phyloP scores from a whole-genome alignment of 1,140 invertebrate species.

The Atopsyche davidsoni region DNA sequence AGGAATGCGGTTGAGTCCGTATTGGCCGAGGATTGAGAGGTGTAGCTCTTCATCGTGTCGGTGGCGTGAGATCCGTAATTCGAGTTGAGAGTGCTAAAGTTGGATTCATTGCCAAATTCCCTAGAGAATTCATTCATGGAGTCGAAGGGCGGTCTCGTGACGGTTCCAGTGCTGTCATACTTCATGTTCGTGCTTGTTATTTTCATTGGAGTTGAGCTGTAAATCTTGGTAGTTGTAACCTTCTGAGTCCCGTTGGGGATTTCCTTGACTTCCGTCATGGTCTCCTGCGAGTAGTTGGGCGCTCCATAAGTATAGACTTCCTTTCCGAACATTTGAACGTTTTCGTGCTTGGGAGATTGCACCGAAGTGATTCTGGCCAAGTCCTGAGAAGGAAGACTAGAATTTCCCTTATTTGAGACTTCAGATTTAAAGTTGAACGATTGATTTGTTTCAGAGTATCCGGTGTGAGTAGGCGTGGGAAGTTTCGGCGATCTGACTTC shows the following conservation, averaged over 20 bases:
- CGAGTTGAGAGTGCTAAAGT: conserved; percentile 43
- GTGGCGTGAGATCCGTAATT: conserved; percentile 44
- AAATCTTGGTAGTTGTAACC: conserved; percentile 46
- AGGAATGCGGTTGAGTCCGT: conserved; percentile 35
- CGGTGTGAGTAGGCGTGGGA: conserved; percentile 20
- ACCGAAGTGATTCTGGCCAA: conserved; percentile 32
- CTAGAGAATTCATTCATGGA: conserved; percentile 45
- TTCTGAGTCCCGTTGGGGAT: conserved; percentile 48
- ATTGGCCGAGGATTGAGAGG: conserved; percentile 16
- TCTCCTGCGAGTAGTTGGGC: conserved; percentile 45
- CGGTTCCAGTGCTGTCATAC: conserved; percentile 33
- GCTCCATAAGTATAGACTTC: conserved; percentile 40
- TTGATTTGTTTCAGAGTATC: conserved; percentile 23
- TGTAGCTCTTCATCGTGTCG: conserved; percentile 39
- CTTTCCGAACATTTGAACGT: conserved; percentile 34
- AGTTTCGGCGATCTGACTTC: conserved; percentile 9
- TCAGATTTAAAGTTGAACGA: conserved; percentile 16
- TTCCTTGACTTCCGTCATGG: conserved; percentile 46
- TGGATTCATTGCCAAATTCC: conserved; percentile 36
- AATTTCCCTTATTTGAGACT: conserved; percentile 23
- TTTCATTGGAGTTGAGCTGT: conserved; percentile 46
- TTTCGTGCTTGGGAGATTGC: conserved; percentile 23
- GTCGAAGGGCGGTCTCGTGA: conserved; percentile 37
- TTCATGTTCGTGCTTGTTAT: conserved; percentile 46
- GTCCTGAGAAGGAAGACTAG: conserved; percentile 30